phyloP scores from a whole-genome alignment of 1,140 invertebrate genomes.

The Philopotamus ludificatus region DNA sequence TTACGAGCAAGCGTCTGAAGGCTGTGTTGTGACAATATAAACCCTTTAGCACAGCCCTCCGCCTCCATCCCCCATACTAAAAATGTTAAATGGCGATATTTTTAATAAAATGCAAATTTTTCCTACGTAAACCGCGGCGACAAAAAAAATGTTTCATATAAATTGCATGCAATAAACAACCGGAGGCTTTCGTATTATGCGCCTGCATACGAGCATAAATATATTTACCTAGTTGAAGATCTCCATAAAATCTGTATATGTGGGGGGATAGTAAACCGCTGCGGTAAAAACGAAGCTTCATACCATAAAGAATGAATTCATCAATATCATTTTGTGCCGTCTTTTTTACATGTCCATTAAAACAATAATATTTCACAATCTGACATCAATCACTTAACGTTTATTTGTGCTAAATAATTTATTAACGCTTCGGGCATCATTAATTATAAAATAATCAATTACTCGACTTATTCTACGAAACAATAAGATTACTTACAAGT shows the following conservation, averaged over 20 bases:
- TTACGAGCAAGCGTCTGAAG: constrained; percentile 18
- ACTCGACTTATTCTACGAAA: no score
- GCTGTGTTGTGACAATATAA: constrained; percentile 23
- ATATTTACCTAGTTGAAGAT: constrained; percentile 33
- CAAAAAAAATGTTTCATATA: constrained; percentile 35
- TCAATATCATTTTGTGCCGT: no score
- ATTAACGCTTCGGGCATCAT: no score
- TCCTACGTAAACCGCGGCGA: background rate
- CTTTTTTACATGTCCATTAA: no score
- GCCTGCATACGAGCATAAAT: constrained; percentile 31
- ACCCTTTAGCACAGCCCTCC: constrained; percentile 9
- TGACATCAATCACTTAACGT: no score
- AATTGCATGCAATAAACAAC: constrained; percentile 37
- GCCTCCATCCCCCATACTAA: constrained; percentile 14
- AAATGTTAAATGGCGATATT: constrained; percentile 28
- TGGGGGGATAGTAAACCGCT: background rate
- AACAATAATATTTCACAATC: no score
- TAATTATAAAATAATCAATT: no score
- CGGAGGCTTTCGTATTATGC: constrained; percentile 21
- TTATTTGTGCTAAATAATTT: no score
- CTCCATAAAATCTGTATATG: constrained; percentile 27
- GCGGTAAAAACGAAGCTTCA: no score
- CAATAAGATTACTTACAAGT: no score
- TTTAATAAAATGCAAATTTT: constrained; percentile 38
- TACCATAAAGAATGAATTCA: no score